Evolutionary conservation across 1,140 invertebrate genomes (phyloP), one percentile per base, ranked within the genome.

Genomic region (Pectinophora gossypiella): DNA sequence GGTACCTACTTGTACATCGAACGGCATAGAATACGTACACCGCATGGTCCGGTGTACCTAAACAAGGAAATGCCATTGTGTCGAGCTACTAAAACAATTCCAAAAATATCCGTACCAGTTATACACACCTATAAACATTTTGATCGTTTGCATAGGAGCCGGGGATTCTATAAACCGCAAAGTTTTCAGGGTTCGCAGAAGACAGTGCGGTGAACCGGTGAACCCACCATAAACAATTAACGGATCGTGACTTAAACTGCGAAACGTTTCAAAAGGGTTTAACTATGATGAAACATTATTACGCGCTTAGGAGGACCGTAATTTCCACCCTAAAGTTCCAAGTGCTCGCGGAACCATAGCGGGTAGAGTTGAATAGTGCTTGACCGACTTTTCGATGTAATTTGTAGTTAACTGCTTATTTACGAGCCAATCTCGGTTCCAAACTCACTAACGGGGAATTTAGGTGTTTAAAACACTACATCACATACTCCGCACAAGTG

Each of bases 31-130:
- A 32, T 32, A 32, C 9, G 27, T 32, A 32, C 27, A 1, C 1
- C 1, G n/a, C 1, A 9, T 32, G 16, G 36, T 7, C 13, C 3
- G 4, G 12, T 44, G 18, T 48, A 32, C 35, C 54, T 59, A 65
- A 70, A 70, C 63, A 64, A 64, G 67, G 67, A 70, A 70, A 66
- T 64, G 49, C 56, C 54, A 53, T 55, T 42, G 55, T 50, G 35
- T 49, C 43, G 21, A 51, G 56, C 49, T 15, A 16, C 13, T 68
- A 57, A 59, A 61, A 61, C 55, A 60, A 70, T 42, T 52, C 61
- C 59, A 48, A 66, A 70, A 70, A 70, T 70, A 70, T 54, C 48
- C 67, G 22, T 35, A 45, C 27, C 38, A 48, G 35, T 13, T 57
- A 12, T 27, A 27, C 45, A 48, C 48, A 51, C 27, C 48, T 50